Percentiles rank a stretch among this genome's conserved stretches.
Evolutionary conservation across 2,888 invertebrate genomes (phyloP).

Genomic region (Scotopteryx bipunctaria): DNA sequence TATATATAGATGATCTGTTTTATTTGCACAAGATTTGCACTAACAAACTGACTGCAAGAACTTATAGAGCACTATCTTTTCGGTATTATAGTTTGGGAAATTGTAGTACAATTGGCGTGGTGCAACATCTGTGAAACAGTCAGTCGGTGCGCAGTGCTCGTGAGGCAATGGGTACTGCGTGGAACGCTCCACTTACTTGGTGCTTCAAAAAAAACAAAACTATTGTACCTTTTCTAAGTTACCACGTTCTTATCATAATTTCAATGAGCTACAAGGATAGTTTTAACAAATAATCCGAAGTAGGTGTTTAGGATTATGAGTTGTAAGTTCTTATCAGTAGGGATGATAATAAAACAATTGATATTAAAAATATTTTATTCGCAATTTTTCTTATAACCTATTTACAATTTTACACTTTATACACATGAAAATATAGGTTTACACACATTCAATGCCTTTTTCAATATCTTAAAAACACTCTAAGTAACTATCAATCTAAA

Average conservation of each 20-base stretch:
- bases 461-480: too few species aligned
- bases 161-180: constrained; percentile 28
- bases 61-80: constrained; percentile 6
- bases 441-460: constrained; percentile 4
- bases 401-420: constrained; percentile 46
- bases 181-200: constrained; percentile 30
- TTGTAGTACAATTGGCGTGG: constrained; percentile 21
- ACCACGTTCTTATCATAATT: too few species aligned
- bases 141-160: constrained; percentile 11
- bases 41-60: too few species aligned
- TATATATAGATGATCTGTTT: too few species aligned
- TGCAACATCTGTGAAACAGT: constrained; percentile 27
- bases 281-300: not conserved
- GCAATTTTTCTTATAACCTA: constrained; percentile 39
- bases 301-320: too few species aligned
- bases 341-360: constrained; percentile 32
- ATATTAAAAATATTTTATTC: constrained; percentile 14
- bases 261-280: not conserved
- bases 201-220: not conserved
- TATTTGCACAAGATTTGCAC: too few species aligned
- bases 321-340: too few species aligned
- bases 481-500: not conserved
- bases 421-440: constrained; percentile 41
- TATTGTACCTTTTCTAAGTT: too few species aligned
- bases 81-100: constrained; percentile 27